A percentile compares a stretch with the other conserved stretches of the same genome.
These are phyloP conservation scores for Schizaphis graminum DNA, from an alignment of 2,888 invertebrate genomes.

Conservation along the genomic window DNA sequence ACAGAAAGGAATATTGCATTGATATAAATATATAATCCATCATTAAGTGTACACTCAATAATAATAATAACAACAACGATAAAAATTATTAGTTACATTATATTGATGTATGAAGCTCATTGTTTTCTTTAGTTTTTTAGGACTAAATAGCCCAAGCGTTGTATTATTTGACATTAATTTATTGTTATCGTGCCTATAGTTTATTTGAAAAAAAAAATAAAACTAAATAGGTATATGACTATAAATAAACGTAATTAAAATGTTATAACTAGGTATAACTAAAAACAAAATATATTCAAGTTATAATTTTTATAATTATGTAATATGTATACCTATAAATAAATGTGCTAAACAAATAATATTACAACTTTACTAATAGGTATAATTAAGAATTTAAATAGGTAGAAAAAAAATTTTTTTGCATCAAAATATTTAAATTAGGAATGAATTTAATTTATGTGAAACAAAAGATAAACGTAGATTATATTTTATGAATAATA, in stretches of 20 bases:
- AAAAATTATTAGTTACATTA: neutral
- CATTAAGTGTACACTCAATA: neutral
- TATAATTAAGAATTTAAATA: neutral
- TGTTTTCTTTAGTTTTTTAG: neutral
- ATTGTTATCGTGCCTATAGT: neutral
- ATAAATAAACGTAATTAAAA: neutral
- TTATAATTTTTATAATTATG: neutral
- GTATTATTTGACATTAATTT: neutral
- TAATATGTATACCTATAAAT: slow-evolving; percentile 3
- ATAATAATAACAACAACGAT: neutral
- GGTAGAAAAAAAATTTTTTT: neutral
- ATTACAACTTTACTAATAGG: neutral
- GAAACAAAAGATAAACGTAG: neutral
- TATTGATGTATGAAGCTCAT: neutral
- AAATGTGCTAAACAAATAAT: neutral
- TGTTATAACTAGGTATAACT: neutral
- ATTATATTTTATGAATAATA: neutral
- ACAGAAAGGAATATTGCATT: neutral
- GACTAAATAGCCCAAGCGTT: no score
- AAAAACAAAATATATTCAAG: neutral
- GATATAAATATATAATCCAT: neutral
- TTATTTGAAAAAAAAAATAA: neutral
- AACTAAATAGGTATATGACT: neutral
- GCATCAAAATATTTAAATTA: neutral
- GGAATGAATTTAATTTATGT: neutral